Evolutionary conservation across 1,140 invertebrate species (phyloP).

Genomic region (Drosophila leontia): DNA sequence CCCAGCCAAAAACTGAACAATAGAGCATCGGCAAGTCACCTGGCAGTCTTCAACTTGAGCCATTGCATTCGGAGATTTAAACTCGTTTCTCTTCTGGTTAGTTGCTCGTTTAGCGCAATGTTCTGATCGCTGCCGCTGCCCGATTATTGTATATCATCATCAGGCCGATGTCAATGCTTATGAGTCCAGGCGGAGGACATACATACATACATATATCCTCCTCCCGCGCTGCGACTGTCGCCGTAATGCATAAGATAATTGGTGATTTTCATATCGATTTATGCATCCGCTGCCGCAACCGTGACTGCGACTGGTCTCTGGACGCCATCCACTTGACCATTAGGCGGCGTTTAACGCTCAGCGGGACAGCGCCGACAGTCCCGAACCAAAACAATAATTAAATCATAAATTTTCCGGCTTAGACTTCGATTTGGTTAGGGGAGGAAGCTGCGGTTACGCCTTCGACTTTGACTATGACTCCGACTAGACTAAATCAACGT

Average conservation of each 20-base stretch:
- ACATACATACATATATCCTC: constrained; percentile 2
- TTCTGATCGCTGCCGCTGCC: constrained; percentile 68
- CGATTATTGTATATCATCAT: constrained; percentile 83
- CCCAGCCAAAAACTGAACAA: background rate
- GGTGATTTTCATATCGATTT: constrained; percentile 83
- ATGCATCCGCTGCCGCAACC: constrained; percentile 66
- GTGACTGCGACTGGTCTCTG: constrained; percentile 1
- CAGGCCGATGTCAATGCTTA: constrained; percentile 62
- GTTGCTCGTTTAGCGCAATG: constrained; percentile 69
- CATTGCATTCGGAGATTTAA: constrained; percentile 5
- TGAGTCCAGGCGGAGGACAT: constrained; percentile 31
- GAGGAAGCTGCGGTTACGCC: constrained; percentile 1
- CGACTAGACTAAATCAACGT: constrained; percentile 59
- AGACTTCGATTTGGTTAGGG: constrained; percentile 1
- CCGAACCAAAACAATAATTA: constrained; percentile 73
- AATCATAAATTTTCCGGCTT: constrained; percentile 69
- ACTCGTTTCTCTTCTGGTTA: constrained; percentile 49
- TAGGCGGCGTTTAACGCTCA: constrained; percentile 60
- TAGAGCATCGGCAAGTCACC: constrained; percentile 20
- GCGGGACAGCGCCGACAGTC: constrained; percentile 33
- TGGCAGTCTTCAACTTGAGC: background rate
- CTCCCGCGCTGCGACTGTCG: constrained; percentile 14
- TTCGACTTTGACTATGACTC: background rate
- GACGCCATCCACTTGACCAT: constrained; percentile 28
- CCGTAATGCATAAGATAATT: constrained; percentile 80